Evolutionary conservation across 1,140 invertebrate species (phyloP).

Genomic region (Danaus melanippus): DNA sequence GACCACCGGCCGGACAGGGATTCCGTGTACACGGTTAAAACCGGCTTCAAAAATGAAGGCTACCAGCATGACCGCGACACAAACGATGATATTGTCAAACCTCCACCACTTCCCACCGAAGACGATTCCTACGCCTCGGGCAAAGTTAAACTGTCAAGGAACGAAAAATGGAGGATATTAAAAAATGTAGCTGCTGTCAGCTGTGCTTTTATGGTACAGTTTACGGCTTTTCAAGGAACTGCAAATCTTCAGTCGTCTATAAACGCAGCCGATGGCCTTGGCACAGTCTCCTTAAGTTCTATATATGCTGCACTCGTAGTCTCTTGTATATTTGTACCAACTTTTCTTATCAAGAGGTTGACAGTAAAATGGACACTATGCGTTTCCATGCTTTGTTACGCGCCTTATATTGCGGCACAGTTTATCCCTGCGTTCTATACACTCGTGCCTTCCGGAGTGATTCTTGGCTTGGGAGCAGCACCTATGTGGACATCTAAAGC

Average conservation of each 20-base stretch:
- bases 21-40: constrained; percentile 52
- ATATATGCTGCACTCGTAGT: constrained; percentile 92
- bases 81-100: constrained; percentile 74
- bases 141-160: constrained; percentile 83
- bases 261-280: constrained; percentile 86
- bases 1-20: constrained; percentile 62
- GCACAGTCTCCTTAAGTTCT: constrained; percentile 86
- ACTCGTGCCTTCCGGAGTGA: constrained; percentile 91
- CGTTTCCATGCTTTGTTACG: constrained; percentile 92
- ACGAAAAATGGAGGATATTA: constrained; percentile 89
- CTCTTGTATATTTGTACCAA: constrained; percentile 94
- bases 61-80: constrained; percentile 75
- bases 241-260: constrained; percentile 92
- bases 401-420: constrained; percentile 93
- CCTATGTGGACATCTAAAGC: constrained; percentile 98
- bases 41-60: constrained; percentile 78
- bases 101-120: constrained; percentile 75
- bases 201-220: constrained; percentile 92
- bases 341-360: constrained; percentile 88
- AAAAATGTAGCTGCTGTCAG: constrained; percentile 91
- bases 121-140: constrained; percentile 77
- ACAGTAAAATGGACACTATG: constrained; percentile 97
- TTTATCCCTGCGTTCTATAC: constrained; percentile 93
- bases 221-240: constrained; percentile 92
- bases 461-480: constrained; percentile 92